Base-by-base conservation (phyloP, 1,140 invertebrate species). In the Colletes latitarsis region DNA sequence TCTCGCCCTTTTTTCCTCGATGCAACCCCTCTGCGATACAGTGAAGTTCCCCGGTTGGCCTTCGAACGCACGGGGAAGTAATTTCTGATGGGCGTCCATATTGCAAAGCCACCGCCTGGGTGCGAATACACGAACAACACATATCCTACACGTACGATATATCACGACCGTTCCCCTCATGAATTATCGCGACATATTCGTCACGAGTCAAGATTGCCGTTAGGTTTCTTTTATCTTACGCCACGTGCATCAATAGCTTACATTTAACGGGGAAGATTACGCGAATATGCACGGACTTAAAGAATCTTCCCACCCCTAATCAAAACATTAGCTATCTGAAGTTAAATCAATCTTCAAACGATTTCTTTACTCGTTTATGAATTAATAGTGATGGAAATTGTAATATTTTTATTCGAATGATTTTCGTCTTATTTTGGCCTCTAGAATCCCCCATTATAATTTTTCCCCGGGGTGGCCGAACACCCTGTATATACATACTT, bases 21-120 rank as follows among this genome's bases (percentile, higher is more conserved):
- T 77, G 64, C 74, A 72, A 78, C 76, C 76, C 76, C 76, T 78
- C 68, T 78, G 68, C 57, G 30, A 77, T 70, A 39, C 41, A 9
- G 41, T 12, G 43, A 14, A 69, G 17, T 19, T 9, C 46, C 46
- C 46, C 46, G 46, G 46, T 77, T 77, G 76, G 30, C 76, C 67
- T 78, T 71, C 66, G 14, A 63, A 41, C 68, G 76, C 43, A n/a
- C 57, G 17, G 58, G 68, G 76, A 78, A 78, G 64, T 49, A 62
- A 57, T 30, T 52, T 10, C n/a, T 71, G 58, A 78, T 41, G 53
- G 43, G 49, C 67, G 43, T 69, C 17, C 17, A 64, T n/a, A 77
- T 76, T 43, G 63, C 67, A n/a, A 10, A 41, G 43, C 6, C 52
- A 53, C 53, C 64, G 39, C 0, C 17, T 15, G 49, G 19, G n/a